Conservation (phyloP, 2,113 vertebrate species). For the Podilymbus podiceps region DNA sequence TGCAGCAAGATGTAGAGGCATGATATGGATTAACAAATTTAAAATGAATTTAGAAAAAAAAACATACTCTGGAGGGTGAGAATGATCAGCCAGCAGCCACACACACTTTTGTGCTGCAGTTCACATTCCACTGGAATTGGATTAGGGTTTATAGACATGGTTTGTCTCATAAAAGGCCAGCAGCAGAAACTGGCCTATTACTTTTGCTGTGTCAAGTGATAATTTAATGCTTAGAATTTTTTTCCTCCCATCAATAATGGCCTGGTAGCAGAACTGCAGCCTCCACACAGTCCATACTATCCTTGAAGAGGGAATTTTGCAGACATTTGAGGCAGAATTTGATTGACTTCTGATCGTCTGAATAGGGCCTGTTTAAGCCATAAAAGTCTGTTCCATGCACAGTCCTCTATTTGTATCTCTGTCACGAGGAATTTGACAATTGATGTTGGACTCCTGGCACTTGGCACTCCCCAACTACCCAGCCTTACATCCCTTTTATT, state of each 20-base stretch:
- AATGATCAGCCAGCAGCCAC: neutral
- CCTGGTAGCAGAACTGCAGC: neutral
- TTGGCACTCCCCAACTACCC: neutral
- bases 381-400: neutral
- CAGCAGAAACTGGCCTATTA: neutral
- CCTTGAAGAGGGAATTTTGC: neutral
- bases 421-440: neutral
- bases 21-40: neutral
- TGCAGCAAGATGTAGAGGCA: neutral
- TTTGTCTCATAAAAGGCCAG: neutral
- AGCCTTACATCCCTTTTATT: neutral
- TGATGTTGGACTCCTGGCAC: neutral
- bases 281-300: neutral
- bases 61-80: neutral
- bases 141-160: neutral
- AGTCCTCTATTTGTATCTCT: neutral
- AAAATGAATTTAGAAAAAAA: neutral
- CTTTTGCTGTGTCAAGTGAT: neutral
- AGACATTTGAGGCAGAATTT: neutral
- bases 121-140: neutral
- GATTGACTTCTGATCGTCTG: neutral
- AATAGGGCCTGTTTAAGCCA: too few species aligned
- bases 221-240: neutral
- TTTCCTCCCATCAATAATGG: neutral
- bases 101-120: neutral